Percentiles rank a stretch among this genome's conserved stretches.
Conservation (phyloP, 2,888 invertebrate species). For the Drosophila lutescens region DNA sequence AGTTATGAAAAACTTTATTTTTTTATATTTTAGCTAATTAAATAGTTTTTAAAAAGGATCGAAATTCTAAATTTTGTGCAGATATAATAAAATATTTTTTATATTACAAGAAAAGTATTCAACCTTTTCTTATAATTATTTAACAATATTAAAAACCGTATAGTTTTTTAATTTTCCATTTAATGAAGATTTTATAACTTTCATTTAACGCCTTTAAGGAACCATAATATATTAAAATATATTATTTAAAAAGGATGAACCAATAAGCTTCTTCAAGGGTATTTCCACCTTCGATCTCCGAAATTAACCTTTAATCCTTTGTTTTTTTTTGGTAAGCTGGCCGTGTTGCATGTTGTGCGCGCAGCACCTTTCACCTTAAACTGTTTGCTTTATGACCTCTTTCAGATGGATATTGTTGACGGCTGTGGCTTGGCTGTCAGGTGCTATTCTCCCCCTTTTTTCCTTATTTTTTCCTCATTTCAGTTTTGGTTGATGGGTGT, state of each 20-base stretch:
- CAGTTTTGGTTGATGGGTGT: constrained; percentile 31
- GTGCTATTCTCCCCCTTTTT: constrained; percentile 29
- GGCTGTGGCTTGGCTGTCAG: constrained; percentile 38
- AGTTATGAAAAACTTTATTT: too few species aligned
- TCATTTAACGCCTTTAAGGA: too few species aligned
- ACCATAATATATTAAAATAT: not conserved
- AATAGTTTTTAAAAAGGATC: too few species aligned
- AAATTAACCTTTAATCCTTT: constrained; percentile 8
- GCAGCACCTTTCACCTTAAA: constrained; percentile 76
- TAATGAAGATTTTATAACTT: too few species aligned
- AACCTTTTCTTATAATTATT: too few species aligned
- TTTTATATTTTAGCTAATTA: too few species aligned
- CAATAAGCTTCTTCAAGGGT: constrained; percentile 25
- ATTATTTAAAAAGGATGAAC: not conserved
- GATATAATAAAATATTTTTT: too few species aligned
- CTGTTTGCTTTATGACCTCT: constrained; percentile 78
- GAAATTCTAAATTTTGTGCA: too few species aligned
- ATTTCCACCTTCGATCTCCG: constrained; percentile 36
- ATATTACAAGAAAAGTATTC: too few species aligned
- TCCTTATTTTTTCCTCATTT: not conserved
- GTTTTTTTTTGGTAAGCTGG: constrained; percentile 9
- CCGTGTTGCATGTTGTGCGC: constrained; percentile 33
- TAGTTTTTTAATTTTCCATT: too few species aligned
- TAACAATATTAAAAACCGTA: too few species aligned
- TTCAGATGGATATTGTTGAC: constrained; percentile 52